phyloP scores from a whole-genome alignment of 2,113 vertebrate genomes.

The Ailurus styani region DNA sequence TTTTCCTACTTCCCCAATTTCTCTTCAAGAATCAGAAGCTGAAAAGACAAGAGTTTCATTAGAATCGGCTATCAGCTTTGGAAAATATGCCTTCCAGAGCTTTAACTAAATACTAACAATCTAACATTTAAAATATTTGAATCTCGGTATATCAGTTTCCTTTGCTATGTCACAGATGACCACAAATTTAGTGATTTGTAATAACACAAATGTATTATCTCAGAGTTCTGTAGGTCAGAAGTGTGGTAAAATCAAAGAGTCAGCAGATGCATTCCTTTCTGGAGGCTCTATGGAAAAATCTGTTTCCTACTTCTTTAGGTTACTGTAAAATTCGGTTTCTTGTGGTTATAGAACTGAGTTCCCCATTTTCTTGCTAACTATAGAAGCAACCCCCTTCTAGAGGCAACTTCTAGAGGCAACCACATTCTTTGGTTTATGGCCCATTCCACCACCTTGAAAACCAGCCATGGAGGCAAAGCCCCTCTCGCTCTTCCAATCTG shows the following conservation, averaged over 20 bases:
- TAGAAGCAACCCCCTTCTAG: background rate
- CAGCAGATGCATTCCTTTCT: background rate
- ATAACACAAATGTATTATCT: background rate
- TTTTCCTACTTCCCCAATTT: background rate
- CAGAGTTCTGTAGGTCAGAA: background rate
- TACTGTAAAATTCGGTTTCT: background rate
- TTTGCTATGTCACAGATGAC: background rate
- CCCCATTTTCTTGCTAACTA: background rate
- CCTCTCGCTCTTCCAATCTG: background rate
- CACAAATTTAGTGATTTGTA: background rate
- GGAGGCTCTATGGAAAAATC: background rate
- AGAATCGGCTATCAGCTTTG: background rate
- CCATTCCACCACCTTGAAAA: background rate
- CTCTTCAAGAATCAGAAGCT: conserved; percentile 1
- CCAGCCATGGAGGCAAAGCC: background rate
- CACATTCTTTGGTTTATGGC: background rate
- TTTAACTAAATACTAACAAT: background rate
- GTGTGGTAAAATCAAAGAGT: background rate
- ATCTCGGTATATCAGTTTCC: background rate
- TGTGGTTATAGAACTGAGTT: background rate
- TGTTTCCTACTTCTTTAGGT: background rate
- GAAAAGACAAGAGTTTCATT: background rate
- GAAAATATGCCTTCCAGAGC: background rate
- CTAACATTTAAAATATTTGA: background rate
- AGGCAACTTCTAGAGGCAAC: background rate